These are phyloP conservation scores for Galerucella calmariensis DNA, from an alignment of 2,888 invertebrate genomes.

Conservation along the genomic window DNA sequence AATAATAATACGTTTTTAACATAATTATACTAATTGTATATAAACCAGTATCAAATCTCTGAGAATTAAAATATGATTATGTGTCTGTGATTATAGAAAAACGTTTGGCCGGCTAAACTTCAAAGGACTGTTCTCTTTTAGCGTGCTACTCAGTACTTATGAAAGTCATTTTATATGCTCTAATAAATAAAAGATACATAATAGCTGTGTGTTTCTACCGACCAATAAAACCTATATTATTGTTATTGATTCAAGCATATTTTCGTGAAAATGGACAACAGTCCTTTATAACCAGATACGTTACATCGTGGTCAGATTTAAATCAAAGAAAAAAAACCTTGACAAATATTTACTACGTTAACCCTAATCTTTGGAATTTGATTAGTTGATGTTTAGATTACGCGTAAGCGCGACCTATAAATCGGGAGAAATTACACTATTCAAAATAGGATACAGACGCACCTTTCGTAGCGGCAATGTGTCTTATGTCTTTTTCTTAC, in stretches of 20 bases:
- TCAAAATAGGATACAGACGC: too few species aligned
- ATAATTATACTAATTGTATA: not conserved
- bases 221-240: not conserved
- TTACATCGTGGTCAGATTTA: not conserved
- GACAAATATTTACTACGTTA: too few species aligned
- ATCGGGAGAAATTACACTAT: too few species aligned
- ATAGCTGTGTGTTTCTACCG: not conserved
- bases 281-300: not conserved
- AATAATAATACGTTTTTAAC: not conserved
- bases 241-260: not conserved
- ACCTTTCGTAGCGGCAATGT: too few species aligned
- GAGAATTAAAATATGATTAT: slow-evolving; percentile 9
- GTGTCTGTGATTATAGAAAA: slow-evolving; percentile 17
- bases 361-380: too few species aligned
- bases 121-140: slow-evolving; percentile 13
- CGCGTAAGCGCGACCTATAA: too few species aligned
- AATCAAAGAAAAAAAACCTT: too few species aligned
- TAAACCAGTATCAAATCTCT: not conserved
- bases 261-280: not conserved
- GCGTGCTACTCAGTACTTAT: slow-evolving; percentile 15
- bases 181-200: slow-evolving; percentile 21
- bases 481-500: too few species aligned
- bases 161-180: slow-evolving; percentile 27
- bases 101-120: slow-evolving; percentile 13
- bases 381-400: too few species aligned